Evolutionary conservation across 1,140 invertebrate genomes (phyloP).

Genomic region (Drosophila nigrodunni): DNA sequence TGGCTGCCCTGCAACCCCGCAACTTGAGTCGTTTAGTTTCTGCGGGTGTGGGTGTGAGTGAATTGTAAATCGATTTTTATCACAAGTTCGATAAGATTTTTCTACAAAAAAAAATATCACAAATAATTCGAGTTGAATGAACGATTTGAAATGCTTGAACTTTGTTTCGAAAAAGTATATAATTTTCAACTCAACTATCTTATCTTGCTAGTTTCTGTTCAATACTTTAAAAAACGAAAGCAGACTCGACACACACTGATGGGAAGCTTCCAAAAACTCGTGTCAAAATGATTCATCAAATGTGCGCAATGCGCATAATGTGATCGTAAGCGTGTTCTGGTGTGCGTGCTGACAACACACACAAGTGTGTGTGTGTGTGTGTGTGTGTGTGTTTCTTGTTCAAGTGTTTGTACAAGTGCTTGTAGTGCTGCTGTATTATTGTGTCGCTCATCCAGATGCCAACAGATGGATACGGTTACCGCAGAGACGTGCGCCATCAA

Average conservation of each 20-base stretch:
- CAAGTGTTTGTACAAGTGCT: background rate
- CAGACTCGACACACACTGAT: too few relatives aligned
- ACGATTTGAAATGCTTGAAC: background rate
- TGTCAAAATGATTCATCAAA: slow-evolving; percentile 40
- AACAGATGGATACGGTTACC: slow-evolving; percentile 25
- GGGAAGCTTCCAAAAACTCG: background rate
- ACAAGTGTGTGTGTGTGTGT: background rate
- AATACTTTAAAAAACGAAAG: too few relatives aligned
- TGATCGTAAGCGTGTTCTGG: slow-evolving; percentile 31
- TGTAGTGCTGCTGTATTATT: slow-evolving; percentile 6
- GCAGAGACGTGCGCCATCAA: slow-evolving; percentile 33
- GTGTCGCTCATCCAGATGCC: slow-evolving; percentile 25
- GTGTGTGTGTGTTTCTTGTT: background rate
- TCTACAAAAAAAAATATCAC: background rate
- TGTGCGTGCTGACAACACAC: slow-evolving; percentile 18
- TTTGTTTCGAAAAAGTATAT: too few relatives aligned
- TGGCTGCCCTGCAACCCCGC: background rate
- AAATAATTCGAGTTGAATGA: background rate
- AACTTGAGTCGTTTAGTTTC: background rate
- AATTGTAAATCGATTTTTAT: slow-evolving; percentile 17
- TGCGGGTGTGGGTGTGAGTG: background rate
- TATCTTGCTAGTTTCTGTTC: too few relatives aligned
- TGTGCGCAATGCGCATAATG: slow-evolving; percentile 33
- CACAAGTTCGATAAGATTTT: background rate
- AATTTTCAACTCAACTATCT: too few relatives aligned